phyloP scores from a whole-genome alignment of 2,888 invertebrate genomes.

The Philopedon plagiatum region DNA sequence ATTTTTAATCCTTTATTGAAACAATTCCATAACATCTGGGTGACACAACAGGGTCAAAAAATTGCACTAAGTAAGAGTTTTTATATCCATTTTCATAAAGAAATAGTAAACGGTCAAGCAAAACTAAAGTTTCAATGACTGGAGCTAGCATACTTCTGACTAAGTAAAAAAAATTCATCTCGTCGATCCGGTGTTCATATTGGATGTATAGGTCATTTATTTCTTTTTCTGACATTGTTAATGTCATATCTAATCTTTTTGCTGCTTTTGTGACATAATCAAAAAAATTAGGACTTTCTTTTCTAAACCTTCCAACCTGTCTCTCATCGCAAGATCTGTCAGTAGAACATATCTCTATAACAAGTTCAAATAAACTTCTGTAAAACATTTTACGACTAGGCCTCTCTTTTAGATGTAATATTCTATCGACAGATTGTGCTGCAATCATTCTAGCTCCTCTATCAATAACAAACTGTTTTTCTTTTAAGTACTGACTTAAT shows the following conservation, averaged over 20 bases:
- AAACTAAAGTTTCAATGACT: conserved; percentile 84
- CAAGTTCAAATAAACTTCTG: conserved; percentile 82
- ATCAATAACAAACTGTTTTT: conserved; percentile 72
- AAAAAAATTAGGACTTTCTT: conserved; percentile 74
- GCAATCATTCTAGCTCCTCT: conserved; percentile 89
- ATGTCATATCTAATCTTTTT: conserved; percentile 73
- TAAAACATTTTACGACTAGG: conserved; percentile 80
- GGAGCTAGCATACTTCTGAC: conserved; percentile 84
- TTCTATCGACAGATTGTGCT: conserved; percentile 85
- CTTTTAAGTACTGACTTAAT: conserved; percentile 74
- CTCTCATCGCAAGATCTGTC: conserved; percentile 66
- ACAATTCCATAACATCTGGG: conserved; percentile 87
- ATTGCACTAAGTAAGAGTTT: conserved; percentile 77
- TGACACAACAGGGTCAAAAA: conserved; percentile 89
- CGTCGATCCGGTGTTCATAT: conserved; percentile 70
- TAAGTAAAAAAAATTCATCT: conserved; percentile 83
- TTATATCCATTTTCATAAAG: conserved; percentile 77
- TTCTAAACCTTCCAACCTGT: conserved; percentile 72
- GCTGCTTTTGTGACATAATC: conserved; percentile 81
- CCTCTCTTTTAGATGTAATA: conserved; percentile 71
- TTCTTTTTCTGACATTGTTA: conserved; percentile 68
- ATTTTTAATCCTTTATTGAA: conserved; percentile 69
- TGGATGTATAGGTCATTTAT: conserved; percentile 67
- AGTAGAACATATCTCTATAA: conserved; percentile 69
- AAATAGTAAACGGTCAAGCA: conserved; percentile 86